These are phyloP conservation scores for Larimichthys polyactis DNA, from an alignment of 2,113 vertebrate species.

Conservation along the genomic window DNA sequence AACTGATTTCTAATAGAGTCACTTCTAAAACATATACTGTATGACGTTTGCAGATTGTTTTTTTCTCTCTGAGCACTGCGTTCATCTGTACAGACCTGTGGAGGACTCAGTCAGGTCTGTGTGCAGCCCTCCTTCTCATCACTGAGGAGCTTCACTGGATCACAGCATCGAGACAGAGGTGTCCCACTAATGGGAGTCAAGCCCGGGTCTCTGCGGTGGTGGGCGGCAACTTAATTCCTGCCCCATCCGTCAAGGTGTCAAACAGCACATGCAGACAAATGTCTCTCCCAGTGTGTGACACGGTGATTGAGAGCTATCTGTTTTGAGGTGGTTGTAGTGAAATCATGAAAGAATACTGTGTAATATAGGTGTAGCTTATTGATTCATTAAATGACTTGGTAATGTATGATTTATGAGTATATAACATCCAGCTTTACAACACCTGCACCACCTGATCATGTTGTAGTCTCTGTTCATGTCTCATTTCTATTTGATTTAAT, in stretches of 20 bases:
- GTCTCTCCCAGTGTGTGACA: not conserved
- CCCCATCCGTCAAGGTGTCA: not conserved
- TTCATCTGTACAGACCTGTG: not conserved
- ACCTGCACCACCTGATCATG: no score
- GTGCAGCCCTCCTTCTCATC: not conserved
- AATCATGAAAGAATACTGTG: not conserved
- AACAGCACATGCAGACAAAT: not conserved
- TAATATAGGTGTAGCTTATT: not conserved
- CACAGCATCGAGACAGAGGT: not conserved
- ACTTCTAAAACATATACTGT: no score
- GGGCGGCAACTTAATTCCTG: not conserved
- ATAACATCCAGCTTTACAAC: not conserved
- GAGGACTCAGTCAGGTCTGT: no score
- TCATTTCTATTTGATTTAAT: no score
- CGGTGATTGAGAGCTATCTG: not conserved
- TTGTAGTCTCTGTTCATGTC: no score
- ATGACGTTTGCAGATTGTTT: not conserved
- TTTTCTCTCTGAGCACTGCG: not conserved
- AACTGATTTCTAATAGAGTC: not conserved
- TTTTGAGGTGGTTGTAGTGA: not conserved
- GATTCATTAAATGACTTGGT: not conserved
- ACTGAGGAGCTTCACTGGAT: not conserved
- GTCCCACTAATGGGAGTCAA: not conserved
- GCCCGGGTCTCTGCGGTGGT: no score
- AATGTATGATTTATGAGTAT: not conserved